phyloP scores from a whole-genome alignment of 2,888 invertebrate species.

The Cephus pygmeus region DNA sequence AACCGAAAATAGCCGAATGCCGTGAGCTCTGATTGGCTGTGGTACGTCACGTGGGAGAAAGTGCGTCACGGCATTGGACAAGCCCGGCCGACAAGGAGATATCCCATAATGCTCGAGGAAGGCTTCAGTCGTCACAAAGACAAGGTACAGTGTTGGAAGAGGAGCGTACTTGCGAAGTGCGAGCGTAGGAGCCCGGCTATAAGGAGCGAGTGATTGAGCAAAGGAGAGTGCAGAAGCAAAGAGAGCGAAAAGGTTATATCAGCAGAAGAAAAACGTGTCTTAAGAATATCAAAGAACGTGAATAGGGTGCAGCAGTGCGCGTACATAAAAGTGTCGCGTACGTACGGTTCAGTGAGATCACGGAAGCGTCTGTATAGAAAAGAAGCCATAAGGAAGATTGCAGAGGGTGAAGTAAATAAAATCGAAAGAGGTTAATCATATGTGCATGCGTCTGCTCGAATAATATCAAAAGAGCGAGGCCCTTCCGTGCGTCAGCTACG shows the following conservation, averaged over 20 bases:
- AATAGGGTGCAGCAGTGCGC: slow-evolving; percentile 11
- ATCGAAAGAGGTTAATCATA: neutral
- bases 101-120: slow-evolving; percentile 33
- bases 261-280: slow-evolving; percentile 18
- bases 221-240: slow-evolving; percentile 20
- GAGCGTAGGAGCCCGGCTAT: slow-evolving; percentile 29
- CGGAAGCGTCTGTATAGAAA: slow-evolving; percentile 19
- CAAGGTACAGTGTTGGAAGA: slow-evolving; percentile 37
- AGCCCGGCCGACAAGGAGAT: slow-evolving; percentile 11
- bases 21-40: slow-evolving; percentile 12
- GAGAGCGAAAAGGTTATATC: slow-evolving; percentile 5
- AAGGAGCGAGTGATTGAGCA: slow-evolving; percentile 14
- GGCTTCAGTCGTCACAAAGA: slow-evolving; percentile 41
- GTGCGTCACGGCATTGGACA: slow-evolving; percentile 12
- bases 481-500: neutral
- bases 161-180: slow-evolving; percentile 25
- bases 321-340: slow-evolving; percentile 16
- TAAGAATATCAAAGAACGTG: slow-evolving; percentile 7
- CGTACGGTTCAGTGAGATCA: slow-evolving; percentile 12
- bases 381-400: neutral
- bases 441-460: neutral
- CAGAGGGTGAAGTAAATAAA: neutral
- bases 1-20: slow-evolving; percentile 22
- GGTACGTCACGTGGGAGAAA: slow-evolving; percentile 8
- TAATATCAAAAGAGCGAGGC: neutral